Evolutionary conservation across 2,797 vertebrate genomes (phyloP), one percentile per base, ranked within the genome.

Genomic region (Gallinago solitaria): DNA sequence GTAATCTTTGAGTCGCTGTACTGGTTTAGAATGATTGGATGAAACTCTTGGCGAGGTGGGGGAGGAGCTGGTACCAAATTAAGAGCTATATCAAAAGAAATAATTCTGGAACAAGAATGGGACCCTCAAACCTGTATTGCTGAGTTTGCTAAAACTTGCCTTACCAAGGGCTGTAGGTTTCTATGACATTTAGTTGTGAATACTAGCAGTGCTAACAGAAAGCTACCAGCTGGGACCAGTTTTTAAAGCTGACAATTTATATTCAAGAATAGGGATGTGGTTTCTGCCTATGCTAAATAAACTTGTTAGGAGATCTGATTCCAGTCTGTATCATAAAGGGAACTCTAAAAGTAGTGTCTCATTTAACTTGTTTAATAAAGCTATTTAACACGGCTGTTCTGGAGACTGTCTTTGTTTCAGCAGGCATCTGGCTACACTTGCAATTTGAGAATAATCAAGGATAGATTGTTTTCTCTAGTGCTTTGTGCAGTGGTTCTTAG

Each of bases 231-330:
- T 90, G 89, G 53, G 45, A 71, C 33, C 50, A n/a, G 37, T 75
- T 94, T 92, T 65, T 83, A 48, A 85, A 71, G 47, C 37, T 41
- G 18, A 78, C 13, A 9, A 35, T 94, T 87, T 85, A 19, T 68
- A 17, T 57, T 90, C n/a, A 39, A 6, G 39, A 68, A 25, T 23
- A 91, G 30, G 11, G 50, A 47, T 85, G 57, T 89, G 48, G 28
- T 83, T 94, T 92, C 78, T 92, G 63, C 43, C n/a, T 70, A 2
- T 89, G 59, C n/a, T 77, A 78, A 87, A 80, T 89, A 93, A 92
- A 85, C 32, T 48, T 60, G 3, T 79, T 77, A 82, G 76, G 60
- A 80, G 45, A 85, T 76, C 41, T 3, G 1, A 39, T 94, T 85
- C 15, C 13, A 30, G 21, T 68, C 56, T 21, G 12, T 76, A 57